phyloP scores from a whole-genome alignment of 2,888 invertebrate genomes.

The Choristoneura rosaceana region DNA sequence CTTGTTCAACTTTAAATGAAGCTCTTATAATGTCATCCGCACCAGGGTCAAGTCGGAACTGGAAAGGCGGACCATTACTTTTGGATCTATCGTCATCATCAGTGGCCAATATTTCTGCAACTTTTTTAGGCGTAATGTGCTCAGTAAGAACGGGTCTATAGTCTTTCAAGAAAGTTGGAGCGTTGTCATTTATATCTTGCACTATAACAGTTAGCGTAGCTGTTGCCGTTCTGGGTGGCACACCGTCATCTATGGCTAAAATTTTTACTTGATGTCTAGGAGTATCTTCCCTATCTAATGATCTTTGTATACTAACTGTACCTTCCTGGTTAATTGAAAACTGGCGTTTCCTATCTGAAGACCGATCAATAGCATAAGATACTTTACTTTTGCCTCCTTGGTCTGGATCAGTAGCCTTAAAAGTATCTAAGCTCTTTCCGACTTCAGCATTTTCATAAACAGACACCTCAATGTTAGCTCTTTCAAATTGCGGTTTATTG shows the following conservation, averaged over 20 bases:
- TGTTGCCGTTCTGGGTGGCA: slow-evolving; percentile 96
- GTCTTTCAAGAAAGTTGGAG: slow-evolving; percentile 96
- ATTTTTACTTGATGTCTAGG: slow-evolving; percentile 98
- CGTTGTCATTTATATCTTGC: slow-evolving; percentile 97
- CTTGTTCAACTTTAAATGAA: slow-evolving; percentile 98
- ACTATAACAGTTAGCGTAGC: slow-evolving; percentile 97
- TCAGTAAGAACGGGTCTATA: slow-evolving; percentile 97
- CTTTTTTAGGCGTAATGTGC: slow-evolving; percentile 95
- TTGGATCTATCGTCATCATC: slow-evolving; percentile 97
- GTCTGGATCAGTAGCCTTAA: slow-evolving; percentile 98
- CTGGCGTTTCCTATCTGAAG: slow-evolving; percentile 96
- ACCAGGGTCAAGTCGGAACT: slow-evolving; percentile 96
- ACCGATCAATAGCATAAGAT: slow-evolving; percentile 95
- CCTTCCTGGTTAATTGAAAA: slow-evolving; percentile 98
- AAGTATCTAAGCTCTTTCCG: slow-evolving; percentile 95
- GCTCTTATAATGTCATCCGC: slow-evolving; percentile 97
- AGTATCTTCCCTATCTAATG: slow-evolving; percentile 96
- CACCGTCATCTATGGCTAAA: slow-evolving; percentile 97
- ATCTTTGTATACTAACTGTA: slow-evolving; percentile 96
- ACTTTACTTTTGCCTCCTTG: slow-evolving; percentile 97
- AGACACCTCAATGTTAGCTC: slow-evolving; percentile 96
- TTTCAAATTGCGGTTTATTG: slow-evolving; percentile 97
- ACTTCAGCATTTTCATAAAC: slow-evolving; percentile 97
- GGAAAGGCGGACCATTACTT: slow-evolving; percentile 98
- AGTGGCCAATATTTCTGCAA: slow-evolving; percentile 96